Conservation (phyloP, 1,140 invertebrate species). For the Rhagoletis pomonella region DNA sequence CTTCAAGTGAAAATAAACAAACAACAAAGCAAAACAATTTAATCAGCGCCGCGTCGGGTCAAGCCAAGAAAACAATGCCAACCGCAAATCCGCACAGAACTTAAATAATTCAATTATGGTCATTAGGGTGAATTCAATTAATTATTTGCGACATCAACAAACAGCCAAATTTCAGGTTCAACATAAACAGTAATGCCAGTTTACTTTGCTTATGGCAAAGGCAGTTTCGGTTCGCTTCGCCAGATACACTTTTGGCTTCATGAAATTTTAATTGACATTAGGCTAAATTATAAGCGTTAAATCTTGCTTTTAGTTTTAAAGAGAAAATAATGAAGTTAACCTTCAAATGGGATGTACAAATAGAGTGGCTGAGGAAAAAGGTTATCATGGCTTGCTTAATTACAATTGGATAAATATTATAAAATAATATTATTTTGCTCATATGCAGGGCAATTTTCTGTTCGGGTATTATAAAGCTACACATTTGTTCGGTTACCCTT, state of each 20-base stretch:
- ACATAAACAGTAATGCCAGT: neutral
- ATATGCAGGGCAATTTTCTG: too few species aligned
- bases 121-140: conserved; percentile 45
- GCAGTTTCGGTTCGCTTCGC: neutral
- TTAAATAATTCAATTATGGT: conserved; percentile 37
- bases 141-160: conserved; percentile 29
- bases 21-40: conserved; percentile 5
- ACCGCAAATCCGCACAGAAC: conserved; percentile 6
- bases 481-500: too few species aligned
- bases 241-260: neutral
- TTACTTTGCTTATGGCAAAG: too few species aligned
- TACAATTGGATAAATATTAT: too few species aligned
- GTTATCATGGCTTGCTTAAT: too few species aligned
- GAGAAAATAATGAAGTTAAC: too few species aligned
- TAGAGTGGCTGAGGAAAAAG: too few species aligned
- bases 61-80: neutral
- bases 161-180: neutral
- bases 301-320: too few species aligned
- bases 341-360: too few species aligned
- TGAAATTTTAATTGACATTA: neutral
- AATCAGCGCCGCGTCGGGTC: neutral
- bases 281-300: neutral
- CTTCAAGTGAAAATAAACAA: neutral
- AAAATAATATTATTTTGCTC: too few species aligned
- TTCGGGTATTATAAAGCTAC: too few species aligned